A percentile compares a stretch with the other conserved stretches of the same genome.
These are phyloP conservation scores for Toxonevra muliebris DNA, from an alignment of 2,888 invertebrate species.

Conservation along the genomic window DNA sequence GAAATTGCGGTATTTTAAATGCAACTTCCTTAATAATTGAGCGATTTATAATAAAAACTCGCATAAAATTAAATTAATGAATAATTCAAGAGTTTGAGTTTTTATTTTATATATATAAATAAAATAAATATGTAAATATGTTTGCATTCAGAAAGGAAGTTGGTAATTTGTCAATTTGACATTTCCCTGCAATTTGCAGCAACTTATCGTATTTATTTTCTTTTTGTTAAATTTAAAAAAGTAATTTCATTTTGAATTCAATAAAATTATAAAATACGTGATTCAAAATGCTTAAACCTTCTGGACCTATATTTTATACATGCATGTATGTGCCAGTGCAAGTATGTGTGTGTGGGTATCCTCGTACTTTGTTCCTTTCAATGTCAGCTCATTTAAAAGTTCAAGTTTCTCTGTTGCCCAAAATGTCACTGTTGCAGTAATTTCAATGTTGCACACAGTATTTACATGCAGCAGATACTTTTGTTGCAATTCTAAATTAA, in stretches of 20 bases:
- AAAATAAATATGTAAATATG: neutral
- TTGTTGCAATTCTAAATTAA: slow-evolving; percentile 13
- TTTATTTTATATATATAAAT: no score
- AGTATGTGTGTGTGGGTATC: neutral
- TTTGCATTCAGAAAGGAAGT: neutral
- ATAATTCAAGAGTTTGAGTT: no score
- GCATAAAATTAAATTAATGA: no score
- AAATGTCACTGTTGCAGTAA: slow-evolving; percentile 16
- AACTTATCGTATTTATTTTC: no score
- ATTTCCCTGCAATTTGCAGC: no score
- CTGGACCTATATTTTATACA: no score
- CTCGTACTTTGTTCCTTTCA: neutral
- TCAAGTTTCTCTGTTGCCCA: slow-evolving; percentile 16
- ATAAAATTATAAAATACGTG: neutral
- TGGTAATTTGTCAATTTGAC: neutral
- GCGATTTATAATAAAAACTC: no score
- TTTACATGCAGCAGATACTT: neutral
- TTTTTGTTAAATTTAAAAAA: no score
- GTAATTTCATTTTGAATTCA: no score
- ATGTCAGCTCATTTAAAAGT: slow-evolving; percentile 5
- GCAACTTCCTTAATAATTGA: no score
- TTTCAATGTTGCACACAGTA: slow-evolving; percentile 21
- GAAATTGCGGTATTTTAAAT: no score
- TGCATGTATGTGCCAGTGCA: slow-evolving; percentile 39
- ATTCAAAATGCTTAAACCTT: no score